These are phyloP conservation scores for Microcebus tavaratra DNA, from an alignment of 2,113 vertebrate species.

Conservation along the genomic window DNA sequence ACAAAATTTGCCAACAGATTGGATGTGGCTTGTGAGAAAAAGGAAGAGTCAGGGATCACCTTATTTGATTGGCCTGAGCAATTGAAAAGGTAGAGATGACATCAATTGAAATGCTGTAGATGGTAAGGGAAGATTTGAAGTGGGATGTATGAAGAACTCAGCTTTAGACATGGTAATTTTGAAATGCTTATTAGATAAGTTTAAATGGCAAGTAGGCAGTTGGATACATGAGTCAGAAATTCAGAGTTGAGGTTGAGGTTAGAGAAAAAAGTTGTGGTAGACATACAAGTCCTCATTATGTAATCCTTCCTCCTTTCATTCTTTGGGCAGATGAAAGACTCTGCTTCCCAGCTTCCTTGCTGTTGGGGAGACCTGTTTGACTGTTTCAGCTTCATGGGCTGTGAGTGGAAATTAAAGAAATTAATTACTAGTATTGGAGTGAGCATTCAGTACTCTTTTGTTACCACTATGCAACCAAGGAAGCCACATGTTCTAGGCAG, in stretches of 20 bases:
- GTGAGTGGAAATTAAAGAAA: not conserved
- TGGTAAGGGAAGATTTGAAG: not conserved
- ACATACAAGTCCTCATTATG: not conserved
- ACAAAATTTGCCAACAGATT: not conserved
- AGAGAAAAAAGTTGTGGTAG: constrained; percentile 37
- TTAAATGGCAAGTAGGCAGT: constrained; percentile 29
- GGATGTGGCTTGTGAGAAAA: not conserved
- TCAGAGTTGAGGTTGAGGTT: constrained; percentile 54
- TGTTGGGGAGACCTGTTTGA: not conserved
- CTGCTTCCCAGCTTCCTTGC: not conserved
- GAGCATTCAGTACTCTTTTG: not conserved
- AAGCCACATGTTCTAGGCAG: not conserved
- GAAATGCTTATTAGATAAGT: not conserved
- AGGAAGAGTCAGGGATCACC: not conserved
- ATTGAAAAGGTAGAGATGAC: not conserved
- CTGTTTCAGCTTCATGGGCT: not conserved
- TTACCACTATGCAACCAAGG: not conserved
- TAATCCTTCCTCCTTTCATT: not conserved
- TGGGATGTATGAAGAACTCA: not conserved
- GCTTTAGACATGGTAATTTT: constrained; percentile 14
- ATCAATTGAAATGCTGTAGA: not conserved
- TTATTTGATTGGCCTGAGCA: not conserved
- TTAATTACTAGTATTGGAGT: not conserved
- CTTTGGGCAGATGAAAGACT: not conserved
- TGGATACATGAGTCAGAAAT: constrained; percentile 58